Evolutionary conservation across 1,140 invertebrate genomes (phyloP), one percentile per base, ranked within the genome.

Genomic region (Drosophila orosa): DNA sequence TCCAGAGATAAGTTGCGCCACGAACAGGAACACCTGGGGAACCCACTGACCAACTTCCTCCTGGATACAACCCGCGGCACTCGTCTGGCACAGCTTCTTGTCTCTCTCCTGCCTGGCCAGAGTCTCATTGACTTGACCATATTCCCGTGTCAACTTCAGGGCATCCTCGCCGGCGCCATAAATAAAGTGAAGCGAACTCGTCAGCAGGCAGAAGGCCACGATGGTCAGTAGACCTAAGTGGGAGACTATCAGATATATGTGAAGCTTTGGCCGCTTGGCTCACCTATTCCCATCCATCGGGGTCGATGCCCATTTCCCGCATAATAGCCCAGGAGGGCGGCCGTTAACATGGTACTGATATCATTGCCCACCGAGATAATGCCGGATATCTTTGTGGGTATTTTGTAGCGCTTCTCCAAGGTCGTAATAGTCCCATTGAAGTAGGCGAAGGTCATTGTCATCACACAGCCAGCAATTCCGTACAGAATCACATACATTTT

Each of bases 361-460:
- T 91, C 95, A 90, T 96, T 96, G 12, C 95, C 95, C 25, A 95
- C 94, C 33, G 94, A 94, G 76, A 96, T 95, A 62, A 96, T 93
- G 48, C 95, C 96, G 65, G 95, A 95, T 5, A 94, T 95, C 85
- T 94, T 94, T 24, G 95, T 95, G 0, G 95, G 95, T 81, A 96
- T 96, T 78, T 95, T 96, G 89, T 96, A 97, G 73, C 96, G 93
- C 87, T 97, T 97, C 84, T 97, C 96, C 42, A 97, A 92, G 2
- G 96, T 97, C 17, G 96, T 95, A 47, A 97, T 94, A 3, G 95
- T 96, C 1, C 95, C 95, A 78, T 95, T 95, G 76, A 95, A 95
- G 87, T 97, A 97, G 1, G 95, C 93, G 82, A 94, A 96, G 74
- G 95, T 94, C 60, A 96, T 95, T 17, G 94, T 93, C 75, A 96